Evolutionary conservation across 2,113 vertebrate species (phyloP).

Genomic region (Corvus hawaiiensis): DNA sequence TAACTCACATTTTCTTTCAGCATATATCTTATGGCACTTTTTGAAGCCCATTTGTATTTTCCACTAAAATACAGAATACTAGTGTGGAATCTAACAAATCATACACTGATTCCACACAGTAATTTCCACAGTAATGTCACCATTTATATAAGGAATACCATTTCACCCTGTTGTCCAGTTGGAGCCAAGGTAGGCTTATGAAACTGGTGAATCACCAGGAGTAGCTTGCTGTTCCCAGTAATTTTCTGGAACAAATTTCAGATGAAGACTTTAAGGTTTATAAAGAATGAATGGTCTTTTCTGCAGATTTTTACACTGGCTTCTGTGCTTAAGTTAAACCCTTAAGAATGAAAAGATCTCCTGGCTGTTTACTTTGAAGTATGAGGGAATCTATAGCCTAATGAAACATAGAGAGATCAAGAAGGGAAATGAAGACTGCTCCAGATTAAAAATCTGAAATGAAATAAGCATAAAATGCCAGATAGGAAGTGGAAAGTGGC

Average conservation of each 20-base stretch:
- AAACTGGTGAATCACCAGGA: not conserved
- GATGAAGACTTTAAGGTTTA: not conserved
- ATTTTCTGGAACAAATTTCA: not conserved
- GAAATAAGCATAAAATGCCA: not conserved
- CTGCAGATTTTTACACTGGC: not conserved
- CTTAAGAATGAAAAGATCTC: not conserved
- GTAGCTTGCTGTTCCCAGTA: not conserved
- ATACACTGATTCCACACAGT: not conserved
- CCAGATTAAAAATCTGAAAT: not conserved
- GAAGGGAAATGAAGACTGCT: not conserved
- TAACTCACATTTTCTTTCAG: not conserved
- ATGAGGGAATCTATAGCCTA: not conserved
- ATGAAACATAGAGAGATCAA: not conserved
- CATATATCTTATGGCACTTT: not conserved
- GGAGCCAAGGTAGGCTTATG: not conserved
- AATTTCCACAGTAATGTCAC: not conserved
- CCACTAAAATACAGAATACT: not conserved
- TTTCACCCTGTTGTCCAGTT: not conserved
- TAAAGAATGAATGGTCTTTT: not conserved
- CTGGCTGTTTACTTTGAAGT: not conserved
- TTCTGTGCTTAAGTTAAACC: not conserved
- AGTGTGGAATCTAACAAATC: not conserved
- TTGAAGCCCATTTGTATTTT: not conserved
- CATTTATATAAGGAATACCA: not conserved
- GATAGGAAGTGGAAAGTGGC: not conserved